phyloP scores from a whole-genome alignment of 1,140 invertebrate genomes.

The Lepidurus couesii region DNA sequence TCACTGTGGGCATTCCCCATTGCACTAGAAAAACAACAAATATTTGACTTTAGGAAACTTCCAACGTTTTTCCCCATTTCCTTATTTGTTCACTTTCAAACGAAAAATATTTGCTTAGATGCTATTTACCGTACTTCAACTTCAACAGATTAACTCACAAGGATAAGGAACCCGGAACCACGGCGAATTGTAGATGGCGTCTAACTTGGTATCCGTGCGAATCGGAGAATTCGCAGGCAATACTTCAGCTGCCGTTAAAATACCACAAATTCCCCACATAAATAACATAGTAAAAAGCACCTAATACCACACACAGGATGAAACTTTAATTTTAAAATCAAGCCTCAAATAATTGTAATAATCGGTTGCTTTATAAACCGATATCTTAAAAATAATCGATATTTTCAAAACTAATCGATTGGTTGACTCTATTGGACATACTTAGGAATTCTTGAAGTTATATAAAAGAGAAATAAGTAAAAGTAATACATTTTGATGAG shows the following conservation, averaged over 20 bases:
- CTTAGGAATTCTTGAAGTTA: no score
- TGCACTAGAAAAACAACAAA: constrained; percentile 53
- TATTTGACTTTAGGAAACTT: background rate
- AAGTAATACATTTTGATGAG: no score
- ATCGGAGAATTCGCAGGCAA: constrained; percentile 63
- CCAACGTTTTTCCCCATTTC: no score
- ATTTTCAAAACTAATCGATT: no score
- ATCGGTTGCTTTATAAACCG: no score
- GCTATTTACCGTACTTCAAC: no score
- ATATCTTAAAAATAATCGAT: no score
- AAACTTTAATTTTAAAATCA: background rate
- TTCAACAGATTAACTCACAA: constrained; percentile 46
- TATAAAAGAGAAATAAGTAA: no score
- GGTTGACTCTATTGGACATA: no score
- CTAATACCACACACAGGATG: constrained; percentile 45
- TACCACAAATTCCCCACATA: constrained; percentile 70
- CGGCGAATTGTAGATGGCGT: constrained; percentile 63
- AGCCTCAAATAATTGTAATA: no score
- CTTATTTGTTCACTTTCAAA: no score
- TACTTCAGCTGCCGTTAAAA: constrained; percentile 62
- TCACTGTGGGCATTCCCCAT: constrained; percentile 76
- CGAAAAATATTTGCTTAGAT: no score
- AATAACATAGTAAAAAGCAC: constrained; percentile 71
- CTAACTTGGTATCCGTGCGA: constrained; percentile 67
- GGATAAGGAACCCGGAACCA: constrained; percentile 85